Evolutionary conservation across 2,113 vertebrate species (phyloP).

Genomic region (human (Homo sapiens)): GRCh38 chr13:53478501-53479000

Average conservation of each 20-base stretch:
- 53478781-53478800: not conserved
- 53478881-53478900: not conserved
- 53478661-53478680: not conserved
- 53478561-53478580: not conserved
- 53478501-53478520: not conserved
- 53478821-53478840: not conserved
- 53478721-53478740: not conserved
- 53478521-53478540: not conserved
- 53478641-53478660: not conserved
- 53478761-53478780: not conserved
- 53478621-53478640: not conserved
- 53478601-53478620: not conserved
- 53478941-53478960: not conserved
- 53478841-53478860: not conserved
- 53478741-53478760: not conserved
- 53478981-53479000: not conserved
- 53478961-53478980: conserved; percentile 5
- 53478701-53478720: not conserved
- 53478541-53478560: not conserved
- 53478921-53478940: not conserved
- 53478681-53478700: not conserved
- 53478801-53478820: not conserved
- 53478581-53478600: not conserved
- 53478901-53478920: not conserved
- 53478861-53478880: not conserved